Conservation (phyloP, 2,888 invertebrate genomes). For the Seira ritae region DNA sequence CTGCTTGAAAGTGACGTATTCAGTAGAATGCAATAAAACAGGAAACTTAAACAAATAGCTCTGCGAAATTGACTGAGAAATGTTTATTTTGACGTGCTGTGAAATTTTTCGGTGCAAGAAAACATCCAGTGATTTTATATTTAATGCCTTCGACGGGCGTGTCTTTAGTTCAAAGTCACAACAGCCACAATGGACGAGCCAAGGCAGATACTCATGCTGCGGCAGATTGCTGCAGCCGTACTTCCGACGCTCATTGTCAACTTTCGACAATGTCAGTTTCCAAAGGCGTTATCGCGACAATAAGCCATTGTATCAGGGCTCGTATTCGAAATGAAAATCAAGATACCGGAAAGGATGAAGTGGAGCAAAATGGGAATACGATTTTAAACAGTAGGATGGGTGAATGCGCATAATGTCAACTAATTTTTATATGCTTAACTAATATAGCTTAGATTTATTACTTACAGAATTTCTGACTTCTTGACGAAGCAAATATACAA, state of each 20-base stretch:
- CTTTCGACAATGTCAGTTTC: constrained; percentile 49
- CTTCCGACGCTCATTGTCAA: constrained; percentile 38
- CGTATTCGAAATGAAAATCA: constrained; percentile 36
- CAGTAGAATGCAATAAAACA: too few species aligned
- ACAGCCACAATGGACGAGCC: constrained; percentile 51
- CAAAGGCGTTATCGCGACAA: constrained; percentile 52
- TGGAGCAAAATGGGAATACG: constrained; percentile 42
- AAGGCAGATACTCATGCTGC: constrained; percentile 22
- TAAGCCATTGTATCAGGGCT: constrained; percentile 43
- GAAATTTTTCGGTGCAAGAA: constrained; percentile 30
- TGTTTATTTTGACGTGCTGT: constrained; percentile 39
- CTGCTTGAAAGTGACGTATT: too few species aligned
- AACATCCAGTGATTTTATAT: constrained; percentile 27
- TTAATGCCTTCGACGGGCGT: constrained; percentile 57
- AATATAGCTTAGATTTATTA: too few species aligned
- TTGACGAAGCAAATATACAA: too few species aligned
- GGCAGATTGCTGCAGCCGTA: background rate
- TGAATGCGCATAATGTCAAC: too few species aligned
- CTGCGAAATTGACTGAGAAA: too few species aligned
- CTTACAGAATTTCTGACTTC: too few species aligned
- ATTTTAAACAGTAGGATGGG: constrained; percentile 26
- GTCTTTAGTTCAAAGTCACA: constrained; percentile 44
- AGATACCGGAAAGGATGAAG: constrained; percentile 13
- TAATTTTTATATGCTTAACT: too few species aligned
- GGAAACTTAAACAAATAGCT: too few species aligned